Evolutionary conservation across 2,888 invertebrate species (phyloP), one percentile per base, ranked within the genome.

Genomic region (Ichneumoninae sp.): DNA sequence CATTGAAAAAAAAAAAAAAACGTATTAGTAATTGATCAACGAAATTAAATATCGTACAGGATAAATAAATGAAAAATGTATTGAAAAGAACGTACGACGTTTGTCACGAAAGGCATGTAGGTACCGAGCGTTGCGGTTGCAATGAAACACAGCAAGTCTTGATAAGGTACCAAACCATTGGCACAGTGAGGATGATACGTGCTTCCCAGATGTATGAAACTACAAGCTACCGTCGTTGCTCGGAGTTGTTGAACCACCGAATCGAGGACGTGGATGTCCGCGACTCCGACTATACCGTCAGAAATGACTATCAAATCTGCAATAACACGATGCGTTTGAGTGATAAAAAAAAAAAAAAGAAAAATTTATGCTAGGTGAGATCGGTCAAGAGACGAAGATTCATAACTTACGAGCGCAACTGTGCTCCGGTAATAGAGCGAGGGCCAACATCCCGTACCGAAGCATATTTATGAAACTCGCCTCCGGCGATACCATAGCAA

Each of bases 401-500:
- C 10, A 52, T 50, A 5, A 19, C 95, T 94, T 94, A 96, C 97
- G 96, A 90, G 96, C 96, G 93, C 96, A 95, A 88, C 96, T 96
- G 92, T 96, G 96, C 91, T 96, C 96, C 16, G 97, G 97, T 83
- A 97, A 94, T 77, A 97, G 94, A 81, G 97, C 96, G 75, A 97
- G 94, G 4, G 97, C 96, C 83, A 97, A 94, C 94, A 97, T 96
- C 33, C 97, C 97, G 93, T 96, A 96, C 85, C 97, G 94, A 52
- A 97, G 93, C 95, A 97, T 96, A 94, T 97, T 97, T 79, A 97
- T 95, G 92, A 97, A 96, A 91, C 96, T 96, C 40, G 95, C 95
- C 92, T 97, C 96, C 3, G 96, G 95, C 70, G 95, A 95, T 47
- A 96, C 95, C 94, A 96, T 95, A 1, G 95, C 94, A 87, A 95